Evolutionary conservation across 2,888 invertebrate species (phyloP), one percentile per base, ranked within the genome.

Genomic region (Athrips mouffetella): DNA sequence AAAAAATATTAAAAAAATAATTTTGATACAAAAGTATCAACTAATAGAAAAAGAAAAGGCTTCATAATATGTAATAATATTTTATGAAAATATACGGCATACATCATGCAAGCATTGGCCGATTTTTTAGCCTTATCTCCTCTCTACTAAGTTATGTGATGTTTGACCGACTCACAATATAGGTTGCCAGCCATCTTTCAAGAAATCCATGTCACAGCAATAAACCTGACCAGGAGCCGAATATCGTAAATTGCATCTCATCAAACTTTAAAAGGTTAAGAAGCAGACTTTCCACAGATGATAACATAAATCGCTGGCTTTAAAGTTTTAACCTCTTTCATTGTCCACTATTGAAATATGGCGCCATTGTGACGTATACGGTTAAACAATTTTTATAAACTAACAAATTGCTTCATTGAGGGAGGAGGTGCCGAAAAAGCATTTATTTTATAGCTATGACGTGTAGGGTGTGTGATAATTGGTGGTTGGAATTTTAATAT

Each of bases 301-400:
- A 50, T 48, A 45, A 47, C 53, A 58, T 53, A 55, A 52, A 47
- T 58, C 45, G 29, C 20, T 35, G 31, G 33, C 35, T 56, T 54
- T 47, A 48, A 50, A 31, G 45, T 47, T 49, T n/a, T n/a, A n/a
- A n/a, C n/a, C n/a, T n/a, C 47, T 46, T 54, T 53, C 54, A 50
- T 52, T 48, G 50, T 47, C 45, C 29, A 33, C 21, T 23, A 8
- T 47, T 56, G 55, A 63, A 53, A 56, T 58, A 60, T 62, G 42
- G 57, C 16, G 23, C 56, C 53, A 63, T 63, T 62, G 63, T 62
- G 59, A 41, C 63, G 21, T 55, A 55, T 62, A 62, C 45, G 63
- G 61, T 39, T 37, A 27, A 52, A 33, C 35, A 31, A 52, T 52
- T 11, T 30, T 31, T 44, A 31, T 31, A 45, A 44, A 45, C 27